These are phyloP conservation scores for Leptopterna dolabrata DNA, from an alignment of 2,888 invertebrate genomes.

Conservation along the genomic window DNA sequence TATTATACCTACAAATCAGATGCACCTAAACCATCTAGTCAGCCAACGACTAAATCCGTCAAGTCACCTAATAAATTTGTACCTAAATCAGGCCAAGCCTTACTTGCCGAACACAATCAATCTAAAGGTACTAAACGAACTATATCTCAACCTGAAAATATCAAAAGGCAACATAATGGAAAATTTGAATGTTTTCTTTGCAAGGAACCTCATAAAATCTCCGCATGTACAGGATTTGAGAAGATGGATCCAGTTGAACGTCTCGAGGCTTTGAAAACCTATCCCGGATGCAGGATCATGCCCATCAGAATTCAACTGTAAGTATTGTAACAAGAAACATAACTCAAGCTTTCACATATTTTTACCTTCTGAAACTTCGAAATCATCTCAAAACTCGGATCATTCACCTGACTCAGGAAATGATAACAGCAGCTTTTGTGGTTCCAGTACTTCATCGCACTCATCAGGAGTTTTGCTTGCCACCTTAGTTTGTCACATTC, in stretches of 20 bases:
- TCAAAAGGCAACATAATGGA: no score
- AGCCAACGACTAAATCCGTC: no score
- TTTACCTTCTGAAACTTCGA: background rate
- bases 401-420: background rate
- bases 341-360: background rate
- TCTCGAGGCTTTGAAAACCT: background rate
- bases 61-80: no score
- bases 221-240: background rate
- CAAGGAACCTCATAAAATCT: background rate
- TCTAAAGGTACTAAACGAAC: no score
- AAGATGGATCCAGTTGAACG: background rate
- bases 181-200: background rate
- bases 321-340: no score
- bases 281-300: background rate
- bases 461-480: background rate
- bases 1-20: no score
- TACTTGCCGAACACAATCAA: no score
- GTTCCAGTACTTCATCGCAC: background rate
- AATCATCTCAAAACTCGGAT: background rate
- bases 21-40: no score
- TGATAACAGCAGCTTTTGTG: background rate
- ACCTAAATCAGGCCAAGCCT: no score
- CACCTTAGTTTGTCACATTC: background rate
- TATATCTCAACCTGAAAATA: no score
- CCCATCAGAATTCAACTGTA: background rate